Conservation (phyloP, 2,113 vertebrate genomes). For the Typhlomys cinereus region DNA sequence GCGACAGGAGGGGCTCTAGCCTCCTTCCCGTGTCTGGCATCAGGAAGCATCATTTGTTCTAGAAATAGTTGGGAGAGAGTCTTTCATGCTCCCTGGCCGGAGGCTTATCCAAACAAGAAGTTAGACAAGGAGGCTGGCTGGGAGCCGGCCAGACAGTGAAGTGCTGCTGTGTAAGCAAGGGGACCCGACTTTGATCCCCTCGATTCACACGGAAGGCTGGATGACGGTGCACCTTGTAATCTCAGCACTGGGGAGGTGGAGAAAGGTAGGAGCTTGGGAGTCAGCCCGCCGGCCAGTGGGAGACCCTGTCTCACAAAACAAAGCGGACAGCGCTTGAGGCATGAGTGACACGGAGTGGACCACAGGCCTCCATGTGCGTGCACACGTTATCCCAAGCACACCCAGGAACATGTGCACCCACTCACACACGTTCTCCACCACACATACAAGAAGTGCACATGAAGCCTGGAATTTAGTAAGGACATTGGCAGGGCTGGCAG, state of each 20-base stretch:
- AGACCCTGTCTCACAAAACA: not conserved
- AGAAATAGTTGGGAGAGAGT: not conserved
- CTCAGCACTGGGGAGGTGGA: not conserved
- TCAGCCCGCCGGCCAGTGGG: not conserved
- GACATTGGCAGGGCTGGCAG: accelerated
- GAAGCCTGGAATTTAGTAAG: not conserved
- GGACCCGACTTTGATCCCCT: not conserved
- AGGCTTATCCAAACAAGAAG: not conserved
- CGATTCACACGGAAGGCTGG: not conserved
- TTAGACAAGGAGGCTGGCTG: no score
- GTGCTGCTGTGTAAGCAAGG: not conserved
- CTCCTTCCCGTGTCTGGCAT: not conserved
- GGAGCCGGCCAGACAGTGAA: not conserved
- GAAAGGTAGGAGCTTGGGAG: not conserved
- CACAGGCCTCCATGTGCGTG: not conserved
- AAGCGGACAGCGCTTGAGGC: not conserved
- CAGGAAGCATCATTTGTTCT: accelerated
- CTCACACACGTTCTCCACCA: not conserved
- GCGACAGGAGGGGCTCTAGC: not conserved
- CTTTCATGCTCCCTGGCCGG: not conserved
- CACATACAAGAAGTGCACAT: not conserved
- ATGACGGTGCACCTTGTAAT: not conserved
- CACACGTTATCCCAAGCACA: not conserved
- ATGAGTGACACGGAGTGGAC: not conserved
- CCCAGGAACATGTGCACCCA: not conserved